Evolutionary conservation across 2,797 vertebrate species (phyloP), one percentile per base, ranked within the genome.

Genomic region (Spea hammondii): DNA sequence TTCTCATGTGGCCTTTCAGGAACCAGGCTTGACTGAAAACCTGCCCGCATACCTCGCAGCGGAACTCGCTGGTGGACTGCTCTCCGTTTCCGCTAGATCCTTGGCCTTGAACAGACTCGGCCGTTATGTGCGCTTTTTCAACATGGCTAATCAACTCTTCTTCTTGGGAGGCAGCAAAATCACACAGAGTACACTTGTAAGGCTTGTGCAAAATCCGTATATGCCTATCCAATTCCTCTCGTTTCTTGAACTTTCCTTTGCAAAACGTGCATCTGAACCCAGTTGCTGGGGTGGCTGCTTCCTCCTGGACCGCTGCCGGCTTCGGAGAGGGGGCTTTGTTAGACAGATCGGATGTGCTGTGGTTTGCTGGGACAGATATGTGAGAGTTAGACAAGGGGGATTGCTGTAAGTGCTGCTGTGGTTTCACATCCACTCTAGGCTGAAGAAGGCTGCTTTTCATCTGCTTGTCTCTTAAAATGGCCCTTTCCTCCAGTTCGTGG

Each of bases 11-110:
- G 78, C 98, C 97, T 85, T 99, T 99, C 1, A 99, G 94, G 90
- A 99, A 99, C 98, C 98, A 99, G 50, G 98, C 96, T 91, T 99
- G 98, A 89, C 97, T 98, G 83, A 99, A 99, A 64, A 98, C 92
- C 87, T 99, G 98, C 74, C 97, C 93, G 1, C 98, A 99, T 13
- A 99, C 96, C 68, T 99, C 97, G 0, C 98, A 99, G 57, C 98
- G 96, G 78, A 98, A 99, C 88, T 99, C 97, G 0, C 90, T 98
- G 86, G 94, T 91, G 6, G 90, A 84, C 80, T 96, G 96, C 74
- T 91, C 94, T 6, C 95, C 95, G 0, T 89, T 92, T 0, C 91
- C 88, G 0, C 90, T 91, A 65, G 90, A 86, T 60, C 97, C 96
- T 84, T 93, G 92, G 71, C 97, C 98, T 83, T 94, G 94, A 0